phyloP scores from a whole-genome alignment of 2,113 vertebrate genomes.

The Tachycineta bicolor region DNA sequence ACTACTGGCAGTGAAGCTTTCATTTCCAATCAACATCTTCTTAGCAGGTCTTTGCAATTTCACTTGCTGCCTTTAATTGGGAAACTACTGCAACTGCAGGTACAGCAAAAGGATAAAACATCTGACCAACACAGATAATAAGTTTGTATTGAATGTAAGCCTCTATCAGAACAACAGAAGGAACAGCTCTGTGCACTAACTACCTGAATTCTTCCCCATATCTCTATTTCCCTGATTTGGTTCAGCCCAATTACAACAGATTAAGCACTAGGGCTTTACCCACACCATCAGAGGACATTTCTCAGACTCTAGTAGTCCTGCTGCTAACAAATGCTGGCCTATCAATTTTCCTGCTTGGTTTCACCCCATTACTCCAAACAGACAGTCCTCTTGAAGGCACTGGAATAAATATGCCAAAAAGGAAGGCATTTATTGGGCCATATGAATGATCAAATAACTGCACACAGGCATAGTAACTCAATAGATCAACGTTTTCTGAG shows the following conservation, averaged over 20 bases:
- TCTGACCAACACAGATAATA: background rate
- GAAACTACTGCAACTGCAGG: background rate
- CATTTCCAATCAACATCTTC: background rate
- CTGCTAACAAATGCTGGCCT: background rate
- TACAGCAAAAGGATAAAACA: background rate
- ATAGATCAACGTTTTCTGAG: background rate
- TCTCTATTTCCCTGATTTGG: rapidly evolving
- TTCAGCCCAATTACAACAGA: background rate
- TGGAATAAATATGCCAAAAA: background rate
- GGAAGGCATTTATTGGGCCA: background rate
- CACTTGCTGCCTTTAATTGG: background rate
- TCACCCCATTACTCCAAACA: background rate
- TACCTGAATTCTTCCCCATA: background rate
- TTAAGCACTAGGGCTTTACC: background rate
- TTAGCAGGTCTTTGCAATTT: background rate
- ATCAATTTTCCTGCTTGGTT: background rate
- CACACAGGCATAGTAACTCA: background rate
- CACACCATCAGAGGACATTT: background rate
- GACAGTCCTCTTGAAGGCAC: background rate
- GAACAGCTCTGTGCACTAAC: background rate
- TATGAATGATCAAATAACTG: background rate
- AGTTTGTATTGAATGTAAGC: background rate
- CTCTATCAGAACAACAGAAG: background rate
- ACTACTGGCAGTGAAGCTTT: background rate
- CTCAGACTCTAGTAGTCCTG: background rate